A percentile compares a stretch with the other conserved stretches of the same genome.
These are phyloP conservation scores for Muraenolepis orangiensis DNA, from an alignment of 2,797 vertebrate species.

Conservation along the genomic window DNA sequence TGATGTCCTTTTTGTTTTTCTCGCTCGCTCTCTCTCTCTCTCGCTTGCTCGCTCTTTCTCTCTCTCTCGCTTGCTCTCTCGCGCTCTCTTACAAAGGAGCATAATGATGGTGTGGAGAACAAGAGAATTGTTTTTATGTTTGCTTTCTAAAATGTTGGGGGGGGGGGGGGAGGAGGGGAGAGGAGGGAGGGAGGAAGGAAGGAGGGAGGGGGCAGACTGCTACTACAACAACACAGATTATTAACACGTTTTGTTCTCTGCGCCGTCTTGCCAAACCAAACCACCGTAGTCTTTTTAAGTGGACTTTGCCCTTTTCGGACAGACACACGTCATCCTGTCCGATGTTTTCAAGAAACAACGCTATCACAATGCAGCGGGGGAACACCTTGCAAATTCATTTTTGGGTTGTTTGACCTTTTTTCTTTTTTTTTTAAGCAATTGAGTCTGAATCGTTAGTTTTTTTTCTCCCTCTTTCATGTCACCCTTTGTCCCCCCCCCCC, in stretches of 20 bases:
- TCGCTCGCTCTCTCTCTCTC: constrained; percentile 47
- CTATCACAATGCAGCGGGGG: constrained; percentile 53
- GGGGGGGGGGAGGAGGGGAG: not conserved
- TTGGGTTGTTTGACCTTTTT: constrained; percentile 36
- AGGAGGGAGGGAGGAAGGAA: constrained; percentile 32
- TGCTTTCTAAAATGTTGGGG: constrained; percentile 13
- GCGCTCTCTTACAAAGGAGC: constrained; percentile 53
- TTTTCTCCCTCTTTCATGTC: constrained; percentile 36
- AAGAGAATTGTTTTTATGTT: constrained; percentile 40
- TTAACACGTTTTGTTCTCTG: constrained; percentile 49
- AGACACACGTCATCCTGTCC: constrained; percentile 38
- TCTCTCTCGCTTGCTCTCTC: constrained; percentile 49
- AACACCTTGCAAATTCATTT: constrained; percentile 37
- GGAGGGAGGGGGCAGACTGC: constrained; percentile 5
- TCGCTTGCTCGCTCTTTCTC: not conserved
- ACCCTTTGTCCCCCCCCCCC: constrained; percentile 53
- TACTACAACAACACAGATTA: constrained; percentile 45
- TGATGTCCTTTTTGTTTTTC: constrained; percentile 62
- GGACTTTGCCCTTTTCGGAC: constrained; percentile 54
- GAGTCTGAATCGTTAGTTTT: constrained; percentile 50
- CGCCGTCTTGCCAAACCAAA: constrained; percentile 72
- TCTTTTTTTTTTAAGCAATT: constrained; percentile 66
- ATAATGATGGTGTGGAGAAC: constrained; percentile 54
- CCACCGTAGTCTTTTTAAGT: constrained; percentile 54
- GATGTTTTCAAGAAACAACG: constrained; percentile 32